Evolutionary conservation across 2,113 vertebrate species (phyloP), one percentile per base, ranked within the genome.

Genomic region (Trichomycterus rosablanca): DNA sequence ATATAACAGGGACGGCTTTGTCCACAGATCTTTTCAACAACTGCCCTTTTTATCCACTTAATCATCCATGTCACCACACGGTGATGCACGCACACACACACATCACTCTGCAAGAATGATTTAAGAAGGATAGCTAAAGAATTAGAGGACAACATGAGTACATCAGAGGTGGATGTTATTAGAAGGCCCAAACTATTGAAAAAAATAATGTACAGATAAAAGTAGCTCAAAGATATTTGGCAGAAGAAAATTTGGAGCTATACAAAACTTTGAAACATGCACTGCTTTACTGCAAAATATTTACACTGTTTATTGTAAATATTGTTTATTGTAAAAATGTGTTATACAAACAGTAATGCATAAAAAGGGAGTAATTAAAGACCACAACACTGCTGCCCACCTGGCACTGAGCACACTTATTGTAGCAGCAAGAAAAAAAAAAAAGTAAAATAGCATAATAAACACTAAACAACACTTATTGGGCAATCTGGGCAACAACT

Each of bases 101-200:
- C 74, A 62, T 84, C 83, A 82, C 79, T 84, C 80, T 39, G 26
- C 81, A 77, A 54, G 39, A 67, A 69, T 73, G 58, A 74, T 59
- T 75, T 67, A 46, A 67, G 37, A 24, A 45, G 43, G 50, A 50
- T 59, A 32, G 62, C 56, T 54, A 44, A 61, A 49, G 35, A 16
- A 57, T 61, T 34, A 50, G 32, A 72, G 74, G 69, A 73, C 69
- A 74, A 53, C 72, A 61, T 59, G 60, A 81, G 81, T 74, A 72
- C 74, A 75, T 72, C 51, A 62, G 44, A 67, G 57, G 57, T 76
- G 77, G 67, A 76, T 78, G 78, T 77, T 67, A 83, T 78, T 79
- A 61, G 60, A 81, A 79, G 68, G 72, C 72, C 75, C 66, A 78
- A 66, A 80, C 45, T 67, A 52, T 52, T 45, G 45, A 55, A 56